These are phyloP conservation scores for Rhamphomyia laevipes DNA, from an alignment of 2,888 invertebrate genomes.

Conservation along the genomic window DNA sequence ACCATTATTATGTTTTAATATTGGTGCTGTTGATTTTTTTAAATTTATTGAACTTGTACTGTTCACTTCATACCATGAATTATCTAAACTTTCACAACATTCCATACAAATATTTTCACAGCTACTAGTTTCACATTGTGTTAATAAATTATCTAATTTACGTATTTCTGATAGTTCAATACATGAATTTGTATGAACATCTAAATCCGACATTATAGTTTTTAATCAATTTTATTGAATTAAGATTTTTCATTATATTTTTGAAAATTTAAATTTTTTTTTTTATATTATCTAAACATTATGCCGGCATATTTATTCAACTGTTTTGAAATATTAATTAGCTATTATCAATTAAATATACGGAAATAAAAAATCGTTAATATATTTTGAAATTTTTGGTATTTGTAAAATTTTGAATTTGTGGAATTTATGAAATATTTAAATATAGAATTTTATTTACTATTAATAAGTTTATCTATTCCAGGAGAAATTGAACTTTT, in stretches of 20 bases:
- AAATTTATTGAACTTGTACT: slow-evolving; percentile 3
- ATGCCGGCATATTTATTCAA: too few species aligned
- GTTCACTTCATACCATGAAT: slow-evolving; percentile 17
- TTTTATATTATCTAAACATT: neutral
- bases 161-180: slow-evolving; percentile 25
- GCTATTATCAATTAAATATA: too few species aligned
- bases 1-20: neutral
- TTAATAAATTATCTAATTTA: slow-evolving; percentile 23
- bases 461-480: too few species aligned
- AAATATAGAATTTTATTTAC: too few species aligned
- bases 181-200: slow-evolving; percentile 23
- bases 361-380: too few species aligned
- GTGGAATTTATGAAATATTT: too few species aligned
- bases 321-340: too few species aligned
- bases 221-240: neutral
- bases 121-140: slow-evolving; percentile 25
- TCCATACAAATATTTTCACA: slow-evolving; percentile 25
- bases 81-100: slow-evolving; percentile 22
- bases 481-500: too few species aligned
- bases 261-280: neutral
- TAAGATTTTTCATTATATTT: neutral
- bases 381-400: too few species aligned
- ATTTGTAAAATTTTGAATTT: too few species aligned
- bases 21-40: slow-evolving; percentile 6
- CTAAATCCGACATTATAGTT: slow-evolving; percentile 22